Conservation (phyloP, 2,797 vertebrate genomes). For the Taeniopygia guttata region DNA sequence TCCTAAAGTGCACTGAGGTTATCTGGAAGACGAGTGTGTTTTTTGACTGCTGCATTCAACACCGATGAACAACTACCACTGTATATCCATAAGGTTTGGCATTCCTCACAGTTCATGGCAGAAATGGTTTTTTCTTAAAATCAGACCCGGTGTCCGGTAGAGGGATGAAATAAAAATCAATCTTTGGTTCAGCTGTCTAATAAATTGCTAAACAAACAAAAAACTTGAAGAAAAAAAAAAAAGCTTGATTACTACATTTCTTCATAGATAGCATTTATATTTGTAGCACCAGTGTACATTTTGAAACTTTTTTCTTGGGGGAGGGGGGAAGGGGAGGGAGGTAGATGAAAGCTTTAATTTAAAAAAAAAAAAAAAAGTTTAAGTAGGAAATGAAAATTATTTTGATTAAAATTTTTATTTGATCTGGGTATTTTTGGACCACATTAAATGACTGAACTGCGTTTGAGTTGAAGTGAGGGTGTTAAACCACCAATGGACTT, state of each 20-base stretch:
- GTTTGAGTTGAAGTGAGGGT: constrained; percentile 74
- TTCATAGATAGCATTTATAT: constrained; percentile 78
- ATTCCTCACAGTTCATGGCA: constrained; percentile 65
- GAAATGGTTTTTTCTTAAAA: constrained; percentile 1
- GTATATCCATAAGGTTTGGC: constrained; percentile 49
- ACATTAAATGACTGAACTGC: constrained; percentile 76
- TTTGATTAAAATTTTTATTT: constrained; percentile 85
- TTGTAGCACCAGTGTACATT: constrained; percentile 78
- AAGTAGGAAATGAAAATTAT: constrained; percentile 78
- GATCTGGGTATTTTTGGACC: constrained; percentile 83
- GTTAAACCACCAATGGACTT: constrained; percentile 70
- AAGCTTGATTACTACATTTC: constrained; percentile 72
- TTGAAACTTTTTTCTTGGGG: constrained; percentile 63
- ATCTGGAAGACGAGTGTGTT: constrained; percentile 75
- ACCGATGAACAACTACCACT: constrained; percentile 64
- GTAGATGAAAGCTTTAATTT: constrained; percentile 82
- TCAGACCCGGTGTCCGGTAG: constrained; percentile 37
- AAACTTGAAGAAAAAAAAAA: constrained; percentile 71
- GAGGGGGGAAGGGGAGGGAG: constrained; percentile 39
- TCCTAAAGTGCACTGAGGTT: constrained; percentile 84
- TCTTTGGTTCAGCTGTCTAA: constrained; percentile 57
- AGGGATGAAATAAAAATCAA: constrained; percentile 43
- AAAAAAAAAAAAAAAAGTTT: constrained; percentile 70
- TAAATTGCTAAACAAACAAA: constrained; percentile 69
- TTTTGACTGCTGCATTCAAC: constrained; percentile 69